phyloP scores from a whole-genome alignment of 2,888 invertebrate genomes.

The Agrotis ipsilon region DNA sequence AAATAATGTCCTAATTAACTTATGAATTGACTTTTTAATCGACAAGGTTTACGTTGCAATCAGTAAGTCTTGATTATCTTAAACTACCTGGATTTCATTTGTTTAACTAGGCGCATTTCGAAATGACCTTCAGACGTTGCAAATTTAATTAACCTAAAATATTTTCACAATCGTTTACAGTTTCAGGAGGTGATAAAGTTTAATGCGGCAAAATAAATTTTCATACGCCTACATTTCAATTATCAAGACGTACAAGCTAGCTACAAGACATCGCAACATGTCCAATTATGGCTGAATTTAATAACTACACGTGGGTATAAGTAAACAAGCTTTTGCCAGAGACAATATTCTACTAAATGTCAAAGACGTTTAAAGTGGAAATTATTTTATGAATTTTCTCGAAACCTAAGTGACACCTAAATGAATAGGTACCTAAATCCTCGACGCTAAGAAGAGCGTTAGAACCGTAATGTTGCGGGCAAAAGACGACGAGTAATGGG shows the following conservation, averaged over 20 bases:
- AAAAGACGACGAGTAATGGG: no score
- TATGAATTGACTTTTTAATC: background rate
- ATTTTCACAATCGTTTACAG: constrained; percentile 6
- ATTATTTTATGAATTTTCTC: no score
- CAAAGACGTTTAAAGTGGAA: no score
- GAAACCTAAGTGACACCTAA: no score
- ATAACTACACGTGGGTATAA: background rate
- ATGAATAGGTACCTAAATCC: no score
- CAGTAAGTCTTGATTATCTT: background rate
- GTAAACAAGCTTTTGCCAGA: background rate
- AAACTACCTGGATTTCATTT: background rate
- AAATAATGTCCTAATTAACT: background rate
- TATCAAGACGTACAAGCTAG: background rate
- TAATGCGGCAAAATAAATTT: background rate
- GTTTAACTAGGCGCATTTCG: background rate
- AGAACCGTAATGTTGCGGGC: no score
- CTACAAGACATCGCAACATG: constrained; percentile 3
- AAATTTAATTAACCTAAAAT: constrained; percentile 23
- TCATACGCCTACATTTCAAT: constrained; percentile 25
- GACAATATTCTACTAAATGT: background rate
- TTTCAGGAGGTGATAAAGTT: constrained; percentile 8
- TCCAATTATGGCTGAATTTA: background rate
- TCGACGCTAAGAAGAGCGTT: no score
- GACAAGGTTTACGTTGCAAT: background rate
- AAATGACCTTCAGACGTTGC: background rate